Evolutionary conservation across 2,888 invertebrate species (phyloP).

Genomic region (Himalopsyche tibetana): DNA sequence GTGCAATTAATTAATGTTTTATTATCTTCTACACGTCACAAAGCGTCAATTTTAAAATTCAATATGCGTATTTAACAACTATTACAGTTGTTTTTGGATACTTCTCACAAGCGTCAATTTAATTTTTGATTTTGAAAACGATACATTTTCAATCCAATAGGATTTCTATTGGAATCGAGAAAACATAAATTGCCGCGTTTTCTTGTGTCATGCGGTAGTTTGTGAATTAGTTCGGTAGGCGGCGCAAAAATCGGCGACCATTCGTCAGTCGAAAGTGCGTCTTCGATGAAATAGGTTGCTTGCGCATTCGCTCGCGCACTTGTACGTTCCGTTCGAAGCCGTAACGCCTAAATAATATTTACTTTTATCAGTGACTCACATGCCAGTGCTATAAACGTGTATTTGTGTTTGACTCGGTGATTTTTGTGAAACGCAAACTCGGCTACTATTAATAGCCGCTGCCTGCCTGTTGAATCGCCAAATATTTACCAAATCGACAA

Average conservation of each 20-base stretch:
- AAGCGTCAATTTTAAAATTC: too few species aligned
- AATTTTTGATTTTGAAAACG: too few species aligned
- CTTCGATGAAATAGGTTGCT: background rate
- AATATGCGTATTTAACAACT: too few species aligned
- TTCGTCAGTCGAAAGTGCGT: conserved; percentile 30
- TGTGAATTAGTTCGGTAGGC: conserved; percentile 5
- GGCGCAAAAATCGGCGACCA: conserved; percentile 23
- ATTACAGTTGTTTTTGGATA: too few species aligned
- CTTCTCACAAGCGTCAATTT: too few species aligned
- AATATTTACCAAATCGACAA: conserved; percentile 31
- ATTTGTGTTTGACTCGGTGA: conserved; percentile 23
- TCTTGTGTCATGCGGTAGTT: conserved; percentile 17
- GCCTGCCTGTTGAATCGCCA: conserved; percentile 30
- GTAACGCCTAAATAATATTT: conserved; percentile 26
- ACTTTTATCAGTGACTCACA: conserved; percentile 30
- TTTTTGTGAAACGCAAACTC: conserved; percentile 28
- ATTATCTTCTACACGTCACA: too few species aligned
- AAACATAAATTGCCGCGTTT: conserved; percentile 21
- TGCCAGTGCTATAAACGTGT: conserved; percentile 10
- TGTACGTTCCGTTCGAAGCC: conserved; percentile 16
- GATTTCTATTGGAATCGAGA: background rate
- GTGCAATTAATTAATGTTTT: too few species aligned
- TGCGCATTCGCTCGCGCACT: conserved; percentile 22
- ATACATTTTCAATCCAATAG: background rate
- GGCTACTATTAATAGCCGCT: conserved; percentile 19